A percentile compares a stretch with the other conserved stretches of the same genome.
These are phyloP conservation scores for Ctenopoma kingsleyae DNA, from an alignment of 2,797 vertebrate genomes.

Conservation along the genomic window DNA sequence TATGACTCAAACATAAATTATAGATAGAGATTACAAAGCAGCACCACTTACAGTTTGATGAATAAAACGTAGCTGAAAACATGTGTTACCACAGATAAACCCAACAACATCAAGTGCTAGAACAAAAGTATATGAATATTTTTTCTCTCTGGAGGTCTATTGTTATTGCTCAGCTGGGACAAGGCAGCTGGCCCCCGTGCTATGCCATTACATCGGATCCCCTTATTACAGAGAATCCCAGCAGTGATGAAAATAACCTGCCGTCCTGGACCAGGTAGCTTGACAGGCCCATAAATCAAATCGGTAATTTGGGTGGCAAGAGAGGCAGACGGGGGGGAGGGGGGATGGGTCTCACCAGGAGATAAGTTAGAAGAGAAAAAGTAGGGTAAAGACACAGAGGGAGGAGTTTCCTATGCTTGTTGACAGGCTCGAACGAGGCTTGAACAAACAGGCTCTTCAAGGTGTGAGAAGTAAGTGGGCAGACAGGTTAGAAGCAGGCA, in stretches of 20 bases:
- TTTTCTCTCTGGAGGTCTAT: conserved; percentile 45
- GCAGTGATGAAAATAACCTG: conserved; percentile 72
- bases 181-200: conserved; percentile 56
- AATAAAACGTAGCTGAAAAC: conserved; percentile 44
- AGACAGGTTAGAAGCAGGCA: conserved; percentile 2
- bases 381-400: conserved; percentile 47
- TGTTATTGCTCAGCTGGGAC: conserved; percentile 62
- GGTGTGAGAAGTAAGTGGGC: conserved; percentile 56
- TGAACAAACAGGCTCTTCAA: conserved; percentile 77
- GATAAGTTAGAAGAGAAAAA: conserved; percentile 24
- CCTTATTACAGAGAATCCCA: conserved; percentile 66
- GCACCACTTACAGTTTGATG: conserved; percentile 29
- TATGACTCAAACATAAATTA: conserved; percentile 70
- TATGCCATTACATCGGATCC: conserved; percentile 60
- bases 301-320: conserved; percentile 27
- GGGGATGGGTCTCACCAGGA: background rate
- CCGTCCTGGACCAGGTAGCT: conserved; percentile 63
- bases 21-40: conserved; percentile 54
- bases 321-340: background rate
- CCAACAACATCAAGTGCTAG: conserved; percentile 25
- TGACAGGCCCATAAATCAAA: conserved; percentile 75
- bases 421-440: conserved; percentile 77
- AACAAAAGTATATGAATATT: conserved; percentile 38
- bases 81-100: conserved; percentile 37
- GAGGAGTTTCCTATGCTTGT: conserved; percentile 80